A percentile compares a stretch with the other conserved stretches of the same genome.
Conservation (phyloP, 2,113 vertebrate species). For the Bufo bufo region DNA sequence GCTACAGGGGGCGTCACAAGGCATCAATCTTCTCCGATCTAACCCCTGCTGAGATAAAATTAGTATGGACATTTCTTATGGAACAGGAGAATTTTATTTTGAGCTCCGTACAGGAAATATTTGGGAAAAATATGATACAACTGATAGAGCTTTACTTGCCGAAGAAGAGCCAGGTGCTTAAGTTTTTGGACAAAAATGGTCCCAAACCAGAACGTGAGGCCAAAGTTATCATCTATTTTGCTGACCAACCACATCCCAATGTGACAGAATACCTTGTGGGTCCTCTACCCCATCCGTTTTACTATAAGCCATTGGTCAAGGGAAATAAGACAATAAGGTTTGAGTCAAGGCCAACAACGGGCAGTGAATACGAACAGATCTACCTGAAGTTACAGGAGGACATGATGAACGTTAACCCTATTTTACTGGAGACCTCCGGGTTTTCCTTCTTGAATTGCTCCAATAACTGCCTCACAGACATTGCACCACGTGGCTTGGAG, state of each 20-base stretch:
- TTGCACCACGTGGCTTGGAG: no score
- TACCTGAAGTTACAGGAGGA: slow-evolving; percentile 60
- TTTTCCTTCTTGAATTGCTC: no score
- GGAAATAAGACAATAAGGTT: slow-evolving; percentile 65
- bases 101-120: background rate
- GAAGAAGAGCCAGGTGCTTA: slow-evolving; percentile 67
- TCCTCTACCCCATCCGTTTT: slow-evolving; percentile 76
- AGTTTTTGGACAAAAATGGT: slow-evolving; percentile 72
- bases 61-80: background rate
- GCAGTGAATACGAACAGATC: slow-evolving; percentile 72
- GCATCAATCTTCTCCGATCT: background rate
- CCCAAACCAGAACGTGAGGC: slow-evolving; percentile 77
- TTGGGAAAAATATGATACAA: background rate
- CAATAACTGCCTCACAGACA: no score
- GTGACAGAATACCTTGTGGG: slow-evolving; percentile 83
- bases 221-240: slow-evolving; percentile 65
- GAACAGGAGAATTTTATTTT: background rate
- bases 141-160: background rate
- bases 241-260: slow-evolving; percentile 73
- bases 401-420: slow-evolving; percentile 64
- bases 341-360: slow-evolving; percentile 74
- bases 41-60: background rate
- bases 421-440: background rate
- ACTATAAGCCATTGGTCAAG: slow-evolving; percentile 63
- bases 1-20: background rate